These are phyloP conservation scores for Lobophora halterata DNA, from an alignment of 2,888 invertebrate genomes.

Conservation along the genomic window DNA sequence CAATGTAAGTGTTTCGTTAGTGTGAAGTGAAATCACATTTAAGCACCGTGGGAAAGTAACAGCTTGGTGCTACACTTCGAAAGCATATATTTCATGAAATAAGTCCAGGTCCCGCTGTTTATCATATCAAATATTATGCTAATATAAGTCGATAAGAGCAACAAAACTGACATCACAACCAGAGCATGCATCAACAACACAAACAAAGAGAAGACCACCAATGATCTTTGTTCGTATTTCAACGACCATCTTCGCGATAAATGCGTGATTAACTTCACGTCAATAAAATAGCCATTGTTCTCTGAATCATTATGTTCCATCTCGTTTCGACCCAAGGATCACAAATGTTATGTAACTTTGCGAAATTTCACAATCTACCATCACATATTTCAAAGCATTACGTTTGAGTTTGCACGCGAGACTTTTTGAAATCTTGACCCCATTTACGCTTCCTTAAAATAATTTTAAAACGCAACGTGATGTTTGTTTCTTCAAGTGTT, in stretches of 20 bases:
- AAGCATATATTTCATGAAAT: constrained; percentile 5
- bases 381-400: constrained; percentile 21
- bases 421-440: constrained; percentile 21
- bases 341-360: constrained; percentile 23
- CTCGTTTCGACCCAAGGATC: constrained; percentile 18
- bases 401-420: constrained; percentile 13
- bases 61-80: not conserved
- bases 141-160: constrained; percentile 9
- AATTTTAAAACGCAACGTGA: constrained; percentile 14
- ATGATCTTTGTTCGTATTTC: constrained; percentile 30
- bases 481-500: constrained; percentile 6
- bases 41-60: constrained; percentile 17
- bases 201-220: constrained; percentile 26
- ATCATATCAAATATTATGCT: constrained; percentile 11
- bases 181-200: constrained; percentile 25
- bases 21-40: constrained; percentile 10
- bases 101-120: constrained; percentile 15
- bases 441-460: constrained; percentile 20
- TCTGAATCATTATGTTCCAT: constrained; percentile 18
- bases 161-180: constrained; percentile 15
- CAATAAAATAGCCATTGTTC: constrained; percentile 23
- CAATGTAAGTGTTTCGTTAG: constrained; percentile 8
- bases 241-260: constrained; percentile 17
- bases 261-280: constrained; percentile 32
- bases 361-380: constrained; percentile 23